Conservation (phyloP, 2,113 vertebrate species). For the Lepus americanus region DNA sequence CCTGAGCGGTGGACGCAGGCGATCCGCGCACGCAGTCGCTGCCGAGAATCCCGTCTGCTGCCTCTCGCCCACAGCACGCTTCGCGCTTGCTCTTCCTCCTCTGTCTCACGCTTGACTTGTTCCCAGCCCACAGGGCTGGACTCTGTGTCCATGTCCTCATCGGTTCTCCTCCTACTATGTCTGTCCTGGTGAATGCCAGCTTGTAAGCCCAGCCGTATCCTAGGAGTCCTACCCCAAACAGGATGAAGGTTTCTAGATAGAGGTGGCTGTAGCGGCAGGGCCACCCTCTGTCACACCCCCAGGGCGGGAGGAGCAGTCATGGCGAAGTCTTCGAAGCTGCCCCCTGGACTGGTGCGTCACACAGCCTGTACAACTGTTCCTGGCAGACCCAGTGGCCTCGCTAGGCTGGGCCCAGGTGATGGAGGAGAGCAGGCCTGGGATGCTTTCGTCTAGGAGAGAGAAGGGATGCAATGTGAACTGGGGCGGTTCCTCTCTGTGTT, state of each 20-base stretch:
- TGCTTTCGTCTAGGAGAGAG: background rate
- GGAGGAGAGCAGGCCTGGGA: background rate
- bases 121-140: background rate
- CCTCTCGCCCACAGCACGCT: background rate
- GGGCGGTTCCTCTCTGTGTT: slow-evolving; percentile 43
- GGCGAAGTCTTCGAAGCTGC: background rate
- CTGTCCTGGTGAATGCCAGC: background rate
- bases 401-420: background rate
- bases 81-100: background rate
- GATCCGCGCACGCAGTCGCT: background rate
- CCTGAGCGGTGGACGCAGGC: background rate
- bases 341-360: accelerated
- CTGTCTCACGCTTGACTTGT: background rate
- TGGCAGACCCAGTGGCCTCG: background rate
- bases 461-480: background rate
- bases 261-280: background rate
- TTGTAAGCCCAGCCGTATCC: background rate
- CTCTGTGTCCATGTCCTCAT: background rate
- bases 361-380: accelerated
- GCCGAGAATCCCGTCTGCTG: background rate
- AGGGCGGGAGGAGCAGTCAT: accelerated
- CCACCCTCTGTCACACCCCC: accelerated
- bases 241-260: background rate
- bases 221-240: background rate
- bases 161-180: background rate